These are phyloP conservation scores for Percina caprodes DNA, from an alignment of 2,113 vertebrate species.

Conservation along the genomic window DNA sequence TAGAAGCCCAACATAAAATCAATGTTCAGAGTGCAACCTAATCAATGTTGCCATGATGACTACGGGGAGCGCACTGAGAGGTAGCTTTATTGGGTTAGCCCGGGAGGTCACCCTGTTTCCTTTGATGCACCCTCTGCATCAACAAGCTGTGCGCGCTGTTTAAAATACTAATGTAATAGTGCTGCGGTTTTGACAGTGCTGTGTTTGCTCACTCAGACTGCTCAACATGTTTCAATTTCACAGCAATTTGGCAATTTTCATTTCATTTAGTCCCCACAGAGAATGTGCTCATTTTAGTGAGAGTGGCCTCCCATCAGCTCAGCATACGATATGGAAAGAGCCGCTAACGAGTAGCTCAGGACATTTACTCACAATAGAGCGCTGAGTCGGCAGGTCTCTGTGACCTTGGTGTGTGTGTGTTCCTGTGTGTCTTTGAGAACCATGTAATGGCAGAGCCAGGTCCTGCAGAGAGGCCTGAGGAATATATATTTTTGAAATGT, in stretches of 20 bases:
- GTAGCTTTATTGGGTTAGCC: conserved; percentile 44
- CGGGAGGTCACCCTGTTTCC: conserved; percentile 48
- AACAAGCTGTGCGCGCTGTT: background rate
- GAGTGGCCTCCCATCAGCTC: conserved; percentile 33
- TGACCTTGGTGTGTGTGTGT: conserved; percentile 59
- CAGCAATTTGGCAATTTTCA: conserved; percentile 32
- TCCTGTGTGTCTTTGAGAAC: background rate
- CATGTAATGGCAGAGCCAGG: conserved; percentile 29
- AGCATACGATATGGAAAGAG: conserved; percentile 38
- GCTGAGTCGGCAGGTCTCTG: conserved; percentile 66
- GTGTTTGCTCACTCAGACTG: background rate
- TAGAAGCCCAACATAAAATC: conserved; percentile 57
- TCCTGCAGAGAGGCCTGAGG: conserved; percentile 1
- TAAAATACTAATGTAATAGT: conserved; percentile 11
- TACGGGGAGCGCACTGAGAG: conserved; percentile 16
- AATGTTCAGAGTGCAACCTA: conserved; percentile 57
- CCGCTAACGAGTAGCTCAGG: conserved; percentile 40
- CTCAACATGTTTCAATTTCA: conserved; percentile 18
- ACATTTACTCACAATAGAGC: conserved; percentile 32
- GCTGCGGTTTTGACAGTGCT: conserved; percentile 11
- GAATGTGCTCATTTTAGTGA: conserved; percentile 45
- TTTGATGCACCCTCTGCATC: background rate
- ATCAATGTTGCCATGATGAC: conserved; percentile 69
- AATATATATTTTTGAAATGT: conserved; percentile 45
- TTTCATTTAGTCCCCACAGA: conserved; percentile 30